Evolutionary conservation across 2,113 vertebrate genomes (phyloP), one percentile per base, ranked within the genome.

Genomic region (Malurus cyaneus): DNA sequence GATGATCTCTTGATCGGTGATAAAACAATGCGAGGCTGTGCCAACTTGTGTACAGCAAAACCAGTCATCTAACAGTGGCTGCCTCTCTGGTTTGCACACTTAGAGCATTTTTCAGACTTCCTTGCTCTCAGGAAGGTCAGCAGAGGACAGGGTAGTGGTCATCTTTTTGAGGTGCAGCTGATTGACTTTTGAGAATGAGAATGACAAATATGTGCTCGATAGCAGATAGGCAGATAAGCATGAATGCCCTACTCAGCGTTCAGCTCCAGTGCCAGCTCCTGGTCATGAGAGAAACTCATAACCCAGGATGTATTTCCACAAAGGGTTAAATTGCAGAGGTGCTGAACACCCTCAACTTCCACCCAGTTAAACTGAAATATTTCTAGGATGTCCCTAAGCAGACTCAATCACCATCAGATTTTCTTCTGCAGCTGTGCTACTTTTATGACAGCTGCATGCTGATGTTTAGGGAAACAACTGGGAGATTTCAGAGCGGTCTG

Each of bases 191-290:
- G 88, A 90, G 94, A 93, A 94, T 93, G 69, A 96, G 92, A 95
- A 95, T 97, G 94, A 71, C 76, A 94, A 96, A 91, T 94, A 94
- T 92, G 87, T 21, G 28, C 95, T 93, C 13, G 54, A 80, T 91
- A 77, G 95, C 94, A 95, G 94, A 96, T 94, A 92, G 53, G 62
- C 78, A 93, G 92, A 93, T 95, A 95, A 95, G 86, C 80, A 14
- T n/a, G 72, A 92, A 95, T 69, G 9, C 50, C 71, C 92, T 42
- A 72, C 73, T 94, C 92, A 92, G 87, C 91, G 71, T 85, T 93
- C 67, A 66, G 88, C 81, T 71, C 46, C 80, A 71, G 59, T 14
- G 76, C 73, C 88, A 88, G 94, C 60, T 95, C 80, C 88, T 77
- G 81, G 18, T 77, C 42, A 26, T 29, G 73, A 80, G 64, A 66